Percentiles rank a stretch among this genome's conserved stretches.
phyloP scores from a whole-genome alignment of 2,888 invertebrate genomes.

The Rhopalosiphum nymphaeae region DNA sequence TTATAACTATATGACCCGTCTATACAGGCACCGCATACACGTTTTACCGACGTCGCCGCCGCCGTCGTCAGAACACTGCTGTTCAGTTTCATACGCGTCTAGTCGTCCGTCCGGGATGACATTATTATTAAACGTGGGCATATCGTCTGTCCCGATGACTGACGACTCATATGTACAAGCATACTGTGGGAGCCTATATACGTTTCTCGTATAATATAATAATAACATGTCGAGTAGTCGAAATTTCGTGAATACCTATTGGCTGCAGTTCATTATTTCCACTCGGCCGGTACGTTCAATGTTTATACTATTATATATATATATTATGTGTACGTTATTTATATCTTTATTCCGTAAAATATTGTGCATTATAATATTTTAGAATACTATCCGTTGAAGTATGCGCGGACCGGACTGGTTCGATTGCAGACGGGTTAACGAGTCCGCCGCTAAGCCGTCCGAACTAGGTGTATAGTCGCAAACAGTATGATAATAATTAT shows the following conservation, averaged over 20 bases:
- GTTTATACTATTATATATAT: too few species aligned
- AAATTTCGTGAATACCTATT: neutral
- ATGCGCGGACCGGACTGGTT: neutral
- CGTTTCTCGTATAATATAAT: neutral
- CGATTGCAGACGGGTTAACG: neutral
- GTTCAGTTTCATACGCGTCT: slow-evolving; percentile 1
- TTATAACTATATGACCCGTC: neutral
- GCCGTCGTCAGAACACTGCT: neutral
- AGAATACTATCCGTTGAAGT: neutral
- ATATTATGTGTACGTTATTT: neutral
- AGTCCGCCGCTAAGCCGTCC: neutral
- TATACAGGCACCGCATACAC: neutral
- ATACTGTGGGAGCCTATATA: too few species aligned
- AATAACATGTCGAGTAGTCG: neutral
- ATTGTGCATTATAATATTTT: neutral
- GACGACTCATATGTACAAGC: neutral
- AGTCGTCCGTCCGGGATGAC: neutral
- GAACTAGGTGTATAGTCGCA: neutral
- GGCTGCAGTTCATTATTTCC: neutral
- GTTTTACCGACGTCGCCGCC: neutral
- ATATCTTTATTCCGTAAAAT: neutral
- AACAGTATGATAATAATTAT: neutral
- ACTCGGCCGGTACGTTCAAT: neutral
- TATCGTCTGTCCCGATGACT: neutral
- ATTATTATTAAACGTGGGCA: slow-evolving; percentile 10